These are phyloP conservation scores for Aphelenchoides bicaudatus DNA, from an alignment of 2,888 invertebrate species.

Conservation along the genomic window DNA sequence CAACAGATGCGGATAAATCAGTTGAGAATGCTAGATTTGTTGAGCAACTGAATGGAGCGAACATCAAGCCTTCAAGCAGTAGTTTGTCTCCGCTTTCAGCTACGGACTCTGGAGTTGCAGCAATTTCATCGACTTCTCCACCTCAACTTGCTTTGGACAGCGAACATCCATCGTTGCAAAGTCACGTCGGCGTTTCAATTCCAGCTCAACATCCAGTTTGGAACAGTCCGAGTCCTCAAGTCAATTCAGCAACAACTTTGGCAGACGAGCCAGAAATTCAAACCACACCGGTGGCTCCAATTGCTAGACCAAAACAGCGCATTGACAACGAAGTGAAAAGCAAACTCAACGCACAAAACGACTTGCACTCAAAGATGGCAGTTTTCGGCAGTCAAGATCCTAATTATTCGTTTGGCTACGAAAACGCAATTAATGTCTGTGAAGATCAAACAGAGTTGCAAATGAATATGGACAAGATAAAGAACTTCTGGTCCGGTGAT, in stretches of 20 bases:
- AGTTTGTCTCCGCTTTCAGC: slow-evolving; percentile 12
- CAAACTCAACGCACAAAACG: not conserved
- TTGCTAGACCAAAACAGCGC: slow-evolving; percentile 37
- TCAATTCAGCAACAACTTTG: slow-evolving; percentile 7
- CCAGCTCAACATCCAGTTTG: slow-evolving; percentile 29
- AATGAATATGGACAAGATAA: slow-evolving; percentile 43
- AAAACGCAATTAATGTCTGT: not conserved
- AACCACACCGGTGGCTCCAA: slow-evolving; percentile 40
- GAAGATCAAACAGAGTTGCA: slow-evolving; percentile 44
- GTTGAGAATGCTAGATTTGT: not conserved
- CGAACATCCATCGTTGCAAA: not conserved
- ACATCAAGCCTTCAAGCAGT: not conserved
- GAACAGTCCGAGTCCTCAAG: slow-evolving; percentile 39
- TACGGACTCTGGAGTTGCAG: not conserved
- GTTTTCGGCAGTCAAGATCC: slow-evolving; percentile 3
- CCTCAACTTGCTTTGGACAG: not conserved
- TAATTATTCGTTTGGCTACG: slow-evolving; percentile 17
- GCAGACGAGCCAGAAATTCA: not conserved
- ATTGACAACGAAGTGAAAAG: no score
- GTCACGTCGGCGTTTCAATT: not conserved
- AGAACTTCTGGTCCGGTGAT: slow-evolving; percentile 37
- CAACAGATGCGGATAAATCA: not conserved
- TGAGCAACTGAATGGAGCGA: not conserved
- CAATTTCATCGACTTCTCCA: slow-evolving; percentile 9
- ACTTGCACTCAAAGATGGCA: not conserved